phyloP scores from a whole-genome alignment of 1,140 invertebrate genomes.

The Listronotus oregonensis region DNA sequence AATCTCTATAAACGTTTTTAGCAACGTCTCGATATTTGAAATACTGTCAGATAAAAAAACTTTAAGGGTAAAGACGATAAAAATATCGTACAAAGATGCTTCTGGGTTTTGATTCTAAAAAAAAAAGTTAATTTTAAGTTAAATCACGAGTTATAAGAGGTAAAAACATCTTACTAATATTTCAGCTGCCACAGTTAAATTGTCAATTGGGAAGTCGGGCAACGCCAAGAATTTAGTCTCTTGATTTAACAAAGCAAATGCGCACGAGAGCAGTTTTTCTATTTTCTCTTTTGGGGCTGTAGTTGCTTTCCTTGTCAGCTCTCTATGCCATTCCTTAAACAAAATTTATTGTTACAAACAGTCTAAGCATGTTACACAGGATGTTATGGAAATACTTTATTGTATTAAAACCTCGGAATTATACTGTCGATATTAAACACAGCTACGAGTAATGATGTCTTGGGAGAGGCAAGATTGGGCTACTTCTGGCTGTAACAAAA shows the following conservation, averaged over 20 bases:
- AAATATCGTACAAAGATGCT: constrained; percentile 70
- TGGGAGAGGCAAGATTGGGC: no score
- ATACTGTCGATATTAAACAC: no score
- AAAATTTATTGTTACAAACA: constrained; percentile 18
- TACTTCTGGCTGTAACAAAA: no score
- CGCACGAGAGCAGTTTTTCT: constrained; percentile 75
- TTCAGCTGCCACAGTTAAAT: constrained; percentile 67
- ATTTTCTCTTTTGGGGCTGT: constrained; percentile 63
- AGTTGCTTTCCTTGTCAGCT: constrained; percentile 62
- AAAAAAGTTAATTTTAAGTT: constrained; percentile 24
- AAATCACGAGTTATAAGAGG: background rate
- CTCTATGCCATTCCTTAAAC: constrained; percentile 49
- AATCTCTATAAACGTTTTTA: constrained; percentile 38
- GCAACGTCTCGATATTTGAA: constrained; percentile 40
- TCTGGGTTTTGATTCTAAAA: constrained; percentile 72
- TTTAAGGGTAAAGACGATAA: constrained; percentile 81
- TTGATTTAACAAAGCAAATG: constrained; percentile 74
- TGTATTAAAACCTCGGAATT: no score
- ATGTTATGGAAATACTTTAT: no score
- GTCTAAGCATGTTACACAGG: no score
- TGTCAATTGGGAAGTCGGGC: constrained; percentile 92
- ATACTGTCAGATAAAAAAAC: constrained; percentile 76
- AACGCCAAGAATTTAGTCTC: constrained; percentile 72
- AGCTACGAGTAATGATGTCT: no score
- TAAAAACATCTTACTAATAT: constrained; percentile 70